Evolutionary conservation across 2,113 vertebrate genomes (phyloP).

Genomic region (Edolisoma coerulescens): DNA sequence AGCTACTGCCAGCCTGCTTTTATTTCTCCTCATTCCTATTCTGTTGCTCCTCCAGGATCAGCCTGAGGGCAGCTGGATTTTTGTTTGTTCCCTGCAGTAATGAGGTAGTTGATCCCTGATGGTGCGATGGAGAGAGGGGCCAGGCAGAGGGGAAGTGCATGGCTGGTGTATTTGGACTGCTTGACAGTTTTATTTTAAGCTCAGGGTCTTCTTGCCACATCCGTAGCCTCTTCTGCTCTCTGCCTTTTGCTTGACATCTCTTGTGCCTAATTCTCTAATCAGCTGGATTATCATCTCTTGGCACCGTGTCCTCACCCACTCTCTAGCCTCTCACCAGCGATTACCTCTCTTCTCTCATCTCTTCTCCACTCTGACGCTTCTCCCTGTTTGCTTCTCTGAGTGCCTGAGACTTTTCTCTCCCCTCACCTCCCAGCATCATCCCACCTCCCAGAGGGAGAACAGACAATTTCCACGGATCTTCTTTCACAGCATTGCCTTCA

Average conservation of each 20-base stretch:
- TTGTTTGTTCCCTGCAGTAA: background rate
- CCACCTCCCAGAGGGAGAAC: background rate
- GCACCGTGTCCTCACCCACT: background rate
- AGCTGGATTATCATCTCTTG: slow-evolving; percentile 9
- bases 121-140: background rate
- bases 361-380: background rate
- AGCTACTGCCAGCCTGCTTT: background rate
- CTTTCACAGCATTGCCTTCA: background rate
- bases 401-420: background rate
- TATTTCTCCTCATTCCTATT: background rate
- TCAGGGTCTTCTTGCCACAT: background rate
- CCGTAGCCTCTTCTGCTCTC: background rate
- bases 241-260: slow-evolving; percentile 1
- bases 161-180: background rate
- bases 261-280: slow-evolving; percentile 27
- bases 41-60: background rate
- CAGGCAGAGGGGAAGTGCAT: background rate
- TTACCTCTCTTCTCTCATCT: background rate
- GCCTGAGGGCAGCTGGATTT: background rate
- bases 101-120: background rate
- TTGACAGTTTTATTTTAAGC: slow-evolving; percentile 14
- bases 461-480: background rate
- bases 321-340: background rate
- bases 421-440: background rate
- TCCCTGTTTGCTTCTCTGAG: background rate